phyloP scores from a whole-genome alignment of 2,797 vertebrate species.

The Schizopygopsis malacanthus region DNA sequence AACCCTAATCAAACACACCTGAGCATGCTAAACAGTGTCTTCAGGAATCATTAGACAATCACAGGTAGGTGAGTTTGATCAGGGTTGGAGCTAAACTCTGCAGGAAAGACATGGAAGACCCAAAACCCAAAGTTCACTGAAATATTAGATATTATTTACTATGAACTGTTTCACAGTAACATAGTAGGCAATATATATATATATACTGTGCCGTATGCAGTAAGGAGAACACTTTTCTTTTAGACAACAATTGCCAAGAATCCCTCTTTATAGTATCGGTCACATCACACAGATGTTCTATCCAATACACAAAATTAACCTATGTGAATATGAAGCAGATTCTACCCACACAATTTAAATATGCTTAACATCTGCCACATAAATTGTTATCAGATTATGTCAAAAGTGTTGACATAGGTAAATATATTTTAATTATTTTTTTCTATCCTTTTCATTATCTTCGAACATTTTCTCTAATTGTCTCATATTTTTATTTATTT shows the following conservation, averaged over 20 bases:
- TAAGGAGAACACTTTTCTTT: neutral
- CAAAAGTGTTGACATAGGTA: neutral
- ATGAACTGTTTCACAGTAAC: neutral
- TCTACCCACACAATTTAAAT: neutral
- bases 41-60: too few relatives aligned
- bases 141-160: too few relatives aligned
- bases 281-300: neutral
- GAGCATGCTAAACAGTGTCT: too few relatives aligned
- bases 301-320: neutral
- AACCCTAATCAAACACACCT: too few relatives aligned
- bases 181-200: neutral
- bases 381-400: neutral
- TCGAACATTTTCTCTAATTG: neutral
- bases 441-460: neutral
- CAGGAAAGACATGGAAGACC: too few relatives aligned
- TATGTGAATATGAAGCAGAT: constrained; percentile 12
- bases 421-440: neutral
- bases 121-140: too few relatives aligned
- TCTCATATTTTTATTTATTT: neutral
- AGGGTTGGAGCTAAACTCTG: too few relatives aligned
- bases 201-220: neutral
- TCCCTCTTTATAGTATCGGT: neutral
- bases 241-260: neutral
- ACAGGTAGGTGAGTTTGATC: too few relatives aligned
- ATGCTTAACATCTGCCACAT: constrained; percentile 1